Base-by-base conservation (phyloP, 2,888 invertebrate genomes). In the Epinotia brunnichana region DNA sequence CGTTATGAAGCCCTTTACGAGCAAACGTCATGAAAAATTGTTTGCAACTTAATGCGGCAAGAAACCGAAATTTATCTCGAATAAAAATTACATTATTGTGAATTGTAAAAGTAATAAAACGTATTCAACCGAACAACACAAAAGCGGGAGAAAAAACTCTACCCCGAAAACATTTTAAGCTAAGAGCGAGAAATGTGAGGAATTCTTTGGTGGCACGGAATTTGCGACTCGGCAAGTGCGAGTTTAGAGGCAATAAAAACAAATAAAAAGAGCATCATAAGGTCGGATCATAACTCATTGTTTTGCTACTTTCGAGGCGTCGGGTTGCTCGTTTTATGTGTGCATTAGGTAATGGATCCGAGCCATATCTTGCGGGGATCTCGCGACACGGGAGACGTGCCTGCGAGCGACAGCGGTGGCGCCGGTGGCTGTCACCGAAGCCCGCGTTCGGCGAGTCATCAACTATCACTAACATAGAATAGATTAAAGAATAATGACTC, bases 261-360 rank as follows among this genome's bases (percentile, higher is more conserved):
- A 83, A 85, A 90, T 89, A 89, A 91, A 88, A 89, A 87, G 82
- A 82, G 81, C 82, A 86, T 86, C 85, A 85, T 84, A 83, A 84
- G 81, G 83, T 81, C 78, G 85, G 83, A 86, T 87, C 90, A 90
- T 91, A 90, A 90, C 84, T 91, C 88, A 89, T 88, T 90, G 89
- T 89, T 90, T 90, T 87, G 88, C 87, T 86, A 83, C 84, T 83
- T 79, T 80, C 78, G 77, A 76, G 78, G 74, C 67, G 80, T 73
- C 72, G 73, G 77, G 82, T 77, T 81, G 81, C 80, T 81, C 77
- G 81, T 83, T 86, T 90, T 90, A 89, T 85, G 86, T 83, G 83
- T 83, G 85, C 87, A 89, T 90, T 88, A 87, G 85, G 86, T 90
- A 90, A 92, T 91, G 91, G 90, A 90, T 87, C 87, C 82, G 80